Evolutionary conservation across 1,140 invertebrate genomes (phyloP).

Genomic region (Oryzaephilus surinamensis): DNA sequence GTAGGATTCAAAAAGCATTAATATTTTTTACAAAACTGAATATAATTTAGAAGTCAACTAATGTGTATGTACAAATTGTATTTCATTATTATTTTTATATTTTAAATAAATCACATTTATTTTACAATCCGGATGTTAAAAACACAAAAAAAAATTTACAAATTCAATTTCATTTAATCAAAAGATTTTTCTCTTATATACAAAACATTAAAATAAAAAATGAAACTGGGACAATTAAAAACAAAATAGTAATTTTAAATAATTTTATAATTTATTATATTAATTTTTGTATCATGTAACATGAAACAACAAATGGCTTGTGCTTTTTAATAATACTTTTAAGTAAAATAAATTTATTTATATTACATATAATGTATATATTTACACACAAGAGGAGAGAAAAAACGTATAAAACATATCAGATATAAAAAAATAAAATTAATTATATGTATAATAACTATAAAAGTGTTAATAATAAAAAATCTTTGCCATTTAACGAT

Average conservation of each 20-base stretch:
- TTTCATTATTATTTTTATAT: too few relatives aligned
- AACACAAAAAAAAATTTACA: constrained; percentile 31
- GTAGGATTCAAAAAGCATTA: too few relatives aligned
- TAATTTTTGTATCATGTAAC: constrained; percentile 25
- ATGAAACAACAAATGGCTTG: constrained; percentile 27
- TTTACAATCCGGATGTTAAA: constrained; percentile 29
- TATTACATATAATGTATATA: constrained; percentile 22
- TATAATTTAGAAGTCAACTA: constrained; percentile 34
- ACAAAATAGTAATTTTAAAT: too few relatives aligned
- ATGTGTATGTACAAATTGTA: constrained; percentile 30
- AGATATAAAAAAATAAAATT: constrained; percentile 29
- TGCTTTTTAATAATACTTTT: constrained; percentile 29
- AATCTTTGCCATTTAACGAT: constrained; percentile 15
- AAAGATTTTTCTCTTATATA: constrained; percentile 13
- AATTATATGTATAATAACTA: constrained; percentile 20
- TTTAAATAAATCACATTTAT: constrained; percentile 30
- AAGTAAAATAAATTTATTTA: constrained; percentile 25
- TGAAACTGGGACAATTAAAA: constrained; percentile 1
- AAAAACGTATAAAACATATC: constrained; percentile 28
- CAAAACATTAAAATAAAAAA: constrained; percentile 12
- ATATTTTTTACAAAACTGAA: constrained; percentile 31
- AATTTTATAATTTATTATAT: constrained; percentile 25
- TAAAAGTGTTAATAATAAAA: constrained; percentile 23
- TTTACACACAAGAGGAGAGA: too few relatives aligned
- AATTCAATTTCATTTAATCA: constrained; percentile 27